Evolutionary conservation across 2,113 vertebrate genomes (phyloP), one percentile per base, ranked within the genome.

Genomic region (Agapornis roseicollis): DNA sequence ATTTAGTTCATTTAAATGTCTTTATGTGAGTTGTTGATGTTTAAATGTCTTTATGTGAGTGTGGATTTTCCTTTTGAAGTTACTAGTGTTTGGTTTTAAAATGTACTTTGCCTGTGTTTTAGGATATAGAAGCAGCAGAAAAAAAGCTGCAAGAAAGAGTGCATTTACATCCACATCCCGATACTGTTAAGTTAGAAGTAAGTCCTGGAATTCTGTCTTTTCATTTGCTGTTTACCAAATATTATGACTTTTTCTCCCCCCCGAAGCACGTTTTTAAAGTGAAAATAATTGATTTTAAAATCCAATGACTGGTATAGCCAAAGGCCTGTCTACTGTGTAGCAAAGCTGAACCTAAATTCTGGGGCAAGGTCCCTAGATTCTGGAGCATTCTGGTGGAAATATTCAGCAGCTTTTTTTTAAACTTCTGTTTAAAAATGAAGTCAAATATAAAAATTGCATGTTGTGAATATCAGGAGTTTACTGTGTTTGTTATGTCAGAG

Each of bases 171-270:
- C 97, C 97, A 81, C 96, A 93, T 52, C 98, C 98, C 0, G 71
- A 97, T 68, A 76, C 98, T 80, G 88, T 97, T 92, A 98, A 96
- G 91, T 98, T 99, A 65, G 97, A 99, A 98, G 99, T 99, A 97
- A 97, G 98, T 93, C 61, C 83, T 90, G 63, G 80, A 89, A 94
- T 60, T 91, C 63, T 80, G 73, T 88, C 31, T 92, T 92, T 96
- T 77, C 25, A 49, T 83, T 92, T 94, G 22, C 83, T 96, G 78
- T 96, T 95, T 95, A 95, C 74, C 81, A 89, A 88, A 89, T 96
- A 94, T 69, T 96, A 94, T 93, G 73, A 33, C 88, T 84, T 74
- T 80, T 85, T 29, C n/a, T 11, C 7, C 7, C 0, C 31, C 85
- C 80, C 4, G 41, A 92, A 92, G 95, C 96, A 23, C 96, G 93